phyloP scores from a whole-genome alignment of 2,113 vertebrate species.

The Sisor rabdophorus region DNA sequence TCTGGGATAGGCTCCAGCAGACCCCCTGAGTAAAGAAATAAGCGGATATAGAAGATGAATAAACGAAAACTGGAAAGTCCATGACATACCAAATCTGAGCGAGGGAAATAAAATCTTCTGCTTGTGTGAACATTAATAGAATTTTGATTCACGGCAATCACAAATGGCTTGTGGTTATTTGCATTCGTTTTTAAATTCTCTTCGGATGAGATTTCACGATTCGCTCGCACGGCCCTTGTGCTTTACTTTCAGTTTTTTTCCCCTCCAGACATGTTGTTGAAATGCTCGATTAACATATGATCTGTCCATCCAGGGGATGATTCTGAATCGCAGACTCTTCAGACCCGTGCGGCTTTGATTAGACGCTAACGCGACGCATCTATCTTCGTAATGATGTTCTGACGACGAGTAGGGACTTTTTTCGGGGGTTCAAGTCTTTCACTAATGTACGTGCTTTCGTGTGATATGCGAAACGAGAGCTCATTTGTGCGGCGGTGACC shows the following conservation, averaged over 20 bases:
- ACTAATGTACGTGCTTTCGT: not conserved
- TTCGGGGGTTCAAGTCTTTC: not conserved
- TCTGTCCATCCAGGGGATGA: not conserved
- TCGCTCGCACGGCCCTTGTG: constrained; percentile 27
- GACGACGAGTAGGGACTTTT: constrained; percentile 7
- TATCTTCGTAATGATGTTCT: constrained; percentile 21
- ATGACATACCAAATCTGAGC: constrained; percentile 6
- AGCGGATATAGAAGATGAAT: too few relatives aligned
- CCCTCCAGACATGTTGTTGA: constrained; percentile 14
- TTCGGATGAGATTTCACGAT: constrained; percentile 36
- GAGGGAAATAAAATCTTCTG: constrained; percentile 17
- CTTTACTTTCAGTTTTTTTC: constrained; percentile 1
- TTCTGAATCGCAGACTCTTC: constrained; percentile 8
- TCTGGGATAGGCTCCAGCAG: too few relatives aligned
- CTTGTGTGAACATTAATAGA: constrained; percentile 47
- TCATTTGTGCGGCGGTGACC: constrained; percentile 12
- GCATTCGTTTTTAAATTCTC: constrained; percentile 48
- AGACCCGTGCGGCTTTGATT: constrained; percentile 22
- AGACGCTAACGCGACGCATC: not conserved
- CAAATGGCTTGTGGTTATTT: constrained; percentile 50
- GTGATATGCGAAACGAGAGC: constrained; percentile 12
- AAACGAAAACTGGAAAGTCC: constrained; percentile 29
- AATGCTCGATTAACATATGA: constrained; percentile 12
- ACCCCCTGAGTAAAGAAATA: too few relatives aligned
- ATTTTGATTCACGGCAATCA: constrained; percentile 52